Percentiles rank a stretch among this genome's conserved stretches.
phyloP scores from a whole-genome alignment of 2,113 vertebrate genomes.

The Lepidothrix coronata region DNA sequence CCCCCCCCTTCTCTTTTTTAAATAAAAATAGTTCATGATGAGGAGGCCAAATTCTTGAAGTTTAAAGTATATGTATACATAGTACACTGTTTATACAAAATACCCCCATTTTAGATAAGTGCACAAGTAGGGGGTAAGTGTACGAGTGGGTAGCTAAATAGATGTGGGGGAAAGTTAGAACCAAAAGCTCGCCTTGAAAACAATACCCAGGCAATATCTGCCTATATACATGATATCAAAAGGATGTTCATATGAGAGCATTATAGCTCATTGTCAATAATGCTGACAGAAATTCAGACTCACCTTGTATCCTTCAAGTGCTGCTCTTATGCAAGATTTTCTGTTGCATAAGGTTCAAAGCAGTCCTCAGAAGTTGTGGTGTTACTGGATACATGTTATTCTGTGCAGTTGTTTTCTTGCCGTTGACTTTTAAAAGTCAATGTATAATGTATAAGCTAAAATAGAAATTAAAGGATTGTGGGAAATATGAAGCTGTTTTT shows the following conservation, averaged over 20 bases:
- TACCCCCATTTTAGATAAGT: neutral
- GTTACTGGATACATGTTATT: neutral
- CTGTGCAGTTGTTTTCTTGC: neutral
- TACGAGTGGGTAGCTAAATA: neutral
- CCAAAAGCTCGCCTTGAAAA: neutral
- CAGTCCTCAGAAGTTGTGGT: neutral
- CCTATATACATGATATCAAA: neutral
- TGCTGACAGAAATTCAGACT: neutral
- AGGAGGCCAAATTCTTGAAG: neutral
- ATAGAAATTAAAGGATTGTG: neutral
- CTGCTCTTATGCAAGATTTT: neutral
- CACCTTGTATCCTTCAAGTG: neutral
- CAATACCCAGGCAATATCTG: neutral
- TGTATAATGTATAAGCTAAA: neutral
- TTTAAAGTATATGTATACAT: neutral
- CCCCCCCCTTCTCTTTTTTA: neutral
- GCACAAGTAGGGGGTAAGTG: neutral
- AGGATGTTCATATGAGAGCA: neutral
- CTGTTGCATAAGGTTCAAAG: neutral
- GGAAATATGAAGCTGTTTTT: neutral
- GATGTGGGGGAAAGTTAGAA: neutral
- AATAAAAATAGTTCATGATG: neutral
- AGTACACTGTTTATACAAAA: neutral
- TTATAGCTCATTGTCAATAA: neutral
- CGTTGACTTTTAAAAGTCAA: neutral